Evolutionary conservation across 2,113 vertebrate genomes (phyloP), one percentile per base, ranked within the genome.

Genomic region (Suricata suricatta): DNA sequence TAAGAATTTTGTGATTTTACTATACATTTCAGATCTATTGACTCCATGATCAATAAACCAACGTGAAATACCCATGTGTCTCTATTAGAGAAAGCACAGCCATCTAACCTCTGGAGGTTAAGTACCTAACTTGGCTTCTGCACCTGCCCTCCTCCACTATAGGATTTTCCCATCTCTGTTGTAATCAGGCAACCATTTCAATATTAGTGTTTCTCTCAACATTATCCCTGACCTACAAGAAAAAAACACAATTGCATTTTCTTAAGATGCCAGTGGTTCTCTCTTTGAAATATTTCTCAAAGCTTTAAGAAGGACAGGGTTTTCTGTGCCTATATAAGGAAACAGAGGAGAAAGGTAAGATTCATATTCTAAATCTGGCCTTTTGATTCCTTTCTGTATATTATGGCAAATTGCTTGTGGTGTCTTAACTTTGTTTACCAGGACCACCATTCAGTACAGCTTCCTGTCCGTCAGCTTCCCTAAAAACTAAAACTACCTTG

Each of bases 391-490:
- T 63, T 82, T 79, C 77, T 81, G 6, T 66, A 66, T 74, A 68
- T 54, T 63, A 71, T 80, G 31, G 31, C 11, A 94, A 94, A 54
- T 85, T n/a, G 88, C 38, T 76, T 60, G 82, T 79, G 38, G 14
- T 7, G 47, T 93, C 66, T 95, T 91, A 96, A 79, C 52, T 85
- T 69, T 90, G 31, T 50, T 84, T 96, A 93, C 5, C 3, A 3
- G 57, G 9, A 72, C 81, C 38, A 31, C 17, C 27, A 83, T 88
- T 88, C 17, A 44, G 15, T 35, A 52, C 11, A 68, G 15, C 11
- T 96, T 88, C 35, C n/a, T 35, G 10, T 88, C 35, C 76, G 33
- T 25, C 50, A 84, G 33, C 2, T 17, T 82, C n/a, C 35, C 33
- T 41, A 95, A 69, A 5, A 88, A 84, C 74, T 50, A 83, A 92